Evolutionary conservation across 1,140 invertebrate species (phyloP), one percentile per base, ranked within the genome.

Genomic region (Penaeus japonicus): DNA sequence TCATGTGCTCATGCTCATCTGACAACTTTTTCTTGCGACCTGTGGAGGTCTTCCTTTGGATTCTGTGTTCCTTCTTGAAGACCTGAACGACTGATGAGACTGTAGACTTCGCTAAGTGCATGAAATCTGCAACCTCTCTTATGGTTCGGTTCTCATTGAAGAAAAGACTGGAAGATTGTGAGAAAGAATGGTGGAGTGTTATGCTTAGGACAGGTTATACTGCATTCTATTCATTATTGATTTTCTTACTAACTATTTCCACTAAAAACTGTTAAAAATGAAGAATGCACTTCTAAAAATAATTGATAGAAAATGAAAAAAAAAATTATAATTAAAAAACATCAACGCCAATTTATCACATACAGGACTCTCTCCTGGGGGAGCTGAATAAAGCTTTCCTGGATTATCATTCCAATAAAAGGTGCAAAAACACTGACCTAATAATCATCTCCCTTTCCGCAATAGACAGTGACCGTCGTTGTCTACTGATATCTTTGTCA

Each of bases 71-170:
- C 70, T 90, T 90, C 53, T 89, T 89, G 57, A 90, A 90, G 4
- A 90, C 90, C 54, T 90, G 90, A 30, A 90, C 90, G 18, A 90
- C 90, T 39, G 90, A 90, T 15, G 88, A 90, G n/a, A 90, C 90
- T 20, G 90, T 90, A n/a, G 90, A 90, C 39, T 90, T 90, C 10
- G 89, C 89, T 32, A 90, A 78, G 79, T 90, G 90, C 90, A 90
- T 90, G 47, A 90, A 90, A 79, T 90, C 90, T 32, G 90, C 90
- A 27, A 90, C 90, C 75, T 90, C 90, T 30, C 90, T 27, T 30
- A 90, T 90, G 7, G 90, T 90, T 35, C 90, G 80, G 54, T 90
- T 89, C 35, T 90, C 90, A 84, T 90, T 89, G 89, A 90, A 90
- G 82, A 90, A 90, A 22, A 90, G 84, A 73, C 90, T 90, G 85